Base-by-base conservation (phyloP, 2,797 vertebrate genomes). In the Epinephelus malabaricus region DNA sequence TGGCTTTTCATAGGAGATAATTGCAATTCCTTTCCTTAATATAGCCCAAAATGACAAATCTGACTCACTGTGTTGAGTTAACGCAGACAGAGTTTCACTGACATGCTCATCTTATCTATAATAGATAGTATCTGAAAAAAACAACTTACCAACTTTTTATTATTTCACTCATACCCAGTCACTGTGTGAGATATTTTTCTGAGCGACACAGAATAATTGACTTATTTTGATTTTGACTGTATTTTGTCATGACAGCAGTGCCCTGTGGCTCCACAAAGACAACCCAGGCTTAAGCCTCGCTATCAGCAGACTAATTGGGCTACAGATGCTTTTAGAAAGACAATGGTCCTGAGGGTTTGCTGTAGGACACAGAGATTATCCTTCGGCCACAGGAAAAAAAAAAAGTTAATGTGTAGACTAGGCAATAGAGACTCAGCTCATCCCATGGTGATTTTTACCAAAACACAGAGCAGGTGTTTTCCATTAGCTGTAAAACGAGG, bases 341-440 rank as follows among this genome's bases (percentile, higher is more conserved):
- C 88, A 79, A 56, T 64, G 56, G 79, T 83, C 85, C 86, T 81
- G 61, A 38, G 89, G 89, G 89, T 78, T 81, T 69, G 65, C 83
- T 69, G 74, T 65, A 92, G 88, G 87, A 84, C 69, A 61, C 62
- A 62, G 53, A 83, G 85, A 90, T 90, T 90, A 92, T 92, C 89
- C 77, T 80, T 62, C 1, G 55, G 78, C 86, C 86, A 89, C 82
- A 81, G 78, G 86, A 82, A 88, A 83, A 86, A 84, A 91, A 88
- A 83, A 86, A 84, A 91, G 74, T 90, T 84, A 92, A 93, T 88
- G 88, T 70, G 75, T 69, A 85, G 90, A 81, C 81, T 79, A 83
- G 84, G 82, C 78, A 49, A 38, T 56, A 25, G 79, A 85, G 80
- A 71, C 45, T 60, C 47, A 25, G 68, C 54, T 19, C 51, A 71